Evolutionary conservation across 1,140 invertebrate genomes (phyloP), one percentile per base, ranked within the genome.

Genomic region (Nasonia vitripennis): DNA sequence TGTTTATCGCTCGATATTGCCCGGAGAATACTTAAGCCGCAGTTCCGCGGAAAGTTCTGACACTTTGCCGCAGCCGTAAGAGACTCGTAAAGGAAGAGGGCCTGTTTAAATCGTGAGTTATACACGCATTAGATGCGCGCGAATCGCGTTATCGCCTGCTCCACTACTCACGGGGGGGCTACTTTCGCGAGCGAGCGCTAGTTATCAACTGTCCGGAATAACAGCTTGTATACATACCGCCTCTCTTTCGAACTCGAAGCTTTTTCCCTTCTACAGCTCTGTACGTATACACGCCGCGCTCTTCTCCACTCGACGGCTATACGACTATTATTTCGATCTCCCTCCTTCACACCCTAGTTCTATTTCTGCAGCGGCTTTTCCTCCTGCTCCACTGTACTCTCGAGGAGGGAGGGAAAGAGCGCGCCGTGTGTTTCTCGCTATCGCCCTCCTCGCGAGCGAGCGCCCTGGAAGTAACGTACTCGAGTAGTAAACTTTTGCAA

Each of bases 81-180:
- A 87, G 83, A 87, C 85, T 87, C 87, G 87, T 89, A 88, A 89
- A 86, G 84, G 86, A 77, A 81, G 81, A 71, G 48, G 23, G 23
- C 68, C 83, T 88, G 87, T 89, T 91, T 87, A 90, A 91, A 90
- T 89, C 85, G 86, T 87, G 79, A 90, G 85, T 90, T 90, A 89
- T 62, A 17, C 55, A 14, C 27, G 27, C 17, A 62, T 86, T 87
- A 84, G 81, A 31, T 83, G 75, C 78, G 75, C 78, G 84, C 73
- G 74, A 48, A 74, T 85, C 41, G 75, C 81, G 78, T 82, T 85
- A 85, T 85, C 81, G 71, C 48, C 77, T 71, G 27, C 34, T 45
- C 51, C n/a, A 45, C 48, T 6, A 31, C 75, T 45, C 41, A 20
- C 20, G 20, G 48, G 12, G 4, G 20, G 4, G 12, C 41, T 48